Base-by-base conservation (phyloP, 2,888 invertebrate species). In the Acheta domesticus region DNA sequence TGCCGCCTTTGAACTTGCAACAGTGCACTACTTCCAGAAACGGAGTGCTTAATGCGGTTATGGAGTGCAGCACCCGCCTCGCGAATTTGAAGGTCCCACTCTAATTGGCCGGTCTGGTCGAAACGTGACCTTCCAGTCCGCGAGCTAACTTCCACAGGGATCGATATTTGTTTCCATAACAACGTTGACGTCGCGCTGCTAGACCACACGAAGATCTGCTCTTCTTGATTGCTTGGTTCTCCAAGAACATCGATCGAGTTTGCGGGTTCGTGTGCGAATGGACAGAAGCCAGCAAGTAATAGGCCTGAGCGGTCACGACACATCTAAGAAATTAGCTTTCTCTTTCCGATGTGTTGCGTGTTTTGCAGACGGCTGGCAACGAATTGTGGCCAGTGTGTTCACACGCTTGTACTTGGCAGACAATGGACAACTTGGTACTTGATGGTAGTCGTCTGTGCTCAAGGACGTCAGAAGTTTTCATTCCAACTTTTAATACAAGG, bases 161-260 rank as follows among this genome's bases (percentile, higher is more conserved):
- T 62, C 62, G 62, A 62, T 62, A 62, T 36, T 36, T 36, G 62
- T 62, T 62, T 14, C 62, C 62, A 62, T 62, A 62, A 62, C 62
- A 62, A 62, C 62, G 62, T 62, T 62, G 62, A 62, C 62, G 62
- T 62, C 62, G 62, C 16, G n/a, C 8, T 19, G n/a, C 16, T 62
- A 19, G 16, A 62, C 62, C n/a, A 62, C 62, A 14, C 16, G 62
- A 62, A 62, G 62, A 62, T 62, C 62, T 62, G 62, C 14, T 62
- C 62, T 62, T 62, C 62, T 62, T 62, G 62, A 62, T 62, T 62
- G 62, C 62, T n/a, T 19, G n/a, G 62, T 62, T 62, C 62, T 62
- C 16, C 62, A n/a, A 36, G 62, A 62, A 8, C n/a, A 62, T 62
- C n/a, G 62, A 62, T 62, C 62, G 16, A 11, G 62, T 62, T 62